Conservation (phyloP, 1,140 invertebrate genomes). For the Metopolophium dirhodum region DNA sequence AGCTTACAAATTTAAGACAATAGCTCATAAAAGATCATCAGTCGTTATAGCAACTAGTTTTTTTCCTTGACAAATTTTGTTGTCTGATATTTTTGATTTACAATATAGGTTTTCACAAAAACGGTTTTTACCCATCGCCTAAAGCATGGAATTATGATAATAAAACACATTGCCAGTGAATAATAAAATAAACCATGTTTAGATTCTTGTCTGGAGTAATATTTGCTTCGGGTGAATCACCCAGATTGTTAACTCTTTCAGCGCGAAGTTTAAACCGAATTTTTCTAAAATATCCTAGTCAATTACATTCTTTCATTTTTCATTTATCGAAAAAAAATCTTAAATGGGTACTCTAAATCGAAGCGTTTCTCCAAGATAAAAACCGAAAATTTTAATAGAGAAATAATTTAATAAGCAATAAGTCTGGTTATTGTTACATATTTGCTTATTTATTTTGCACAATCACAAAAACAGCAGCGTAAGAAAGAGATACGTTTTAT, state of each 20-base stretch:
- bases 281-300: neutral
- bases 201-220: constrained; percentile 52
- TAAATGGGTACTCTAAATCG: neutral
- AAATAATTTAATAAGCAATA: neutral
- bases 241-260: constrained; percentile 39
- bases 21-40: constrained; percentile 33
- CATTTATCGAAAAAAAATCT: neutral
- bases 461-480: neutral
- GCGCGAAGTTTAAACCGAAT: constrained; percentile 25
- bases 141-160: constrained; percentile 46
- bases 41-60: neutral
- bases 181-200: constrained; percentile 47
- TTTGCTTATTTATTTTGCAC: neutral
- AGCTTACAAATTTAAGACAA: neutral
- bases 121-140: neutral
- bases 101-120: constrained; percentile 25
- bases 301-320: neutral
- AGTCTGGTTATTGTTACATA: neutral
- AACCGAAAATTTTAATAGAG: neutral
- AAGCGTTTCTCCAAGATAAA: neutral
- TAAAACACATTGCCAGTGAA: constrained; percentile 29
- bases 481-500: neutral
- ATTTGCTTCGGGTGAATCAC: constrained; percentile 49
- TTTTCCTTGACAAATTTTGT: constrained; percentile 51
- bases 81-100: constrained; percentile 47